Percentiles rank a stretch among this genome's conserved stretches.
phyloP scores from a whole-genome alignment of 2,888 invertebrate species.

The Platycnemis pennipes region DNA sequence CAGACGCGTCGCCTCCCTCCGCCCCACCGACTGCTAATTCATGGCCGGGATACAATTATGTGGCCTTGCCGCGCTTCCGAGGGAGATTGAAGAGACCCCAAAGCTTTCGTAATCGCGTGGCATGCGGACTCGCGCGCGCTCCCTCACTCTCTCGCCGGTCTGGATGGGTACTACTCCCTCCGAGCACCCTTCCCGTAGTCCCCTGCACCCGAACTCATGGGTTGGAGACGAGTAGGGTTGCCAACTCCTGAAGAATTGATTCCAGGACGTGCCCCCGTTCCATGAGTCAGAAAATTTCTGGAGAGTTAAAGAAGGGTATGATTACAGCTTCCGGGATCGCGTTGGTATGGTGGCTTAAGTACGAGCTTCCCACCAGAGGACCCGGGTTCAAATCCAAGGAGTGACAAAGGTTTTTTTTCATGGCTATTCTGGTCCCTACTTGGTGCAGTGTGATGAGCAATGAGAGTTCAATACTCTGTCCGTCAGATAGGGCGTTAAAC shows the following conservation, averaged over 20 bases:
- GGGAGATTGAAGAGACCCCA: not conserved
- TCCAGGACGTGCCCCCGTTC: not conserved
- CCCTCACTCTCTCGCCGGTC: not conserved
- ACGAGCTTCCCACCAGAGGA: too few relatives aligned
- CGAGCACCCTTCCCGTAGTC: not conserved
- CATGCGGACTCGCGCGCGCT: not conserved
- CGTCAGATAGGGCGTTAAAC: too few relatives aligned
- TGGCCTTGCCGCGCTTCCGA: not conserved
- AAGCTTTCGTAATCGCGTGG: not conserved
- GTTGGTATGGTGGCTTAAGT: too few relatives aligned
- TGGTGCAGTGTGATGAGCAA: too few relatives aligned
- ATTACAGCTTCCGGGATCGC: too few relatives aligned
- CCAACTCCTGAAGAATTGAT: not conserved
- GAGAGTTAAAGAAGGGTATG: too few relatives aligned
- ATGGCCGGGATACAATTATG: constrained; percentile 56
- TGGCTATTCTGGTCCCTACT: too few relatives aligned
- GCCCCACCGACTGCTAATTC: not conserved
- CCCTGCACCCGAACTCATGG: not conserved
- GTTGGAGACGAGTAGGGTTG: not conserved
- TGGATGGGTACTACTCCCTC: not conserved
- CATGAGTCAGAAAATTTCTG: too few relatives aligned
- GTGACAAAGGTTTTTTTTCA: too few relatives aligned
- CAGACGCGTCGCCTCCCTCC: not conserved
- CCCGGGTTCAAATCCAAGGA: too few relatives aligned
- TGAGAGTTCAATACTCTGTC: too few relatives aligned